Conservation (phyloP, 2,888 invertebrate species). For the Plagodis dolabraria region DNA sequence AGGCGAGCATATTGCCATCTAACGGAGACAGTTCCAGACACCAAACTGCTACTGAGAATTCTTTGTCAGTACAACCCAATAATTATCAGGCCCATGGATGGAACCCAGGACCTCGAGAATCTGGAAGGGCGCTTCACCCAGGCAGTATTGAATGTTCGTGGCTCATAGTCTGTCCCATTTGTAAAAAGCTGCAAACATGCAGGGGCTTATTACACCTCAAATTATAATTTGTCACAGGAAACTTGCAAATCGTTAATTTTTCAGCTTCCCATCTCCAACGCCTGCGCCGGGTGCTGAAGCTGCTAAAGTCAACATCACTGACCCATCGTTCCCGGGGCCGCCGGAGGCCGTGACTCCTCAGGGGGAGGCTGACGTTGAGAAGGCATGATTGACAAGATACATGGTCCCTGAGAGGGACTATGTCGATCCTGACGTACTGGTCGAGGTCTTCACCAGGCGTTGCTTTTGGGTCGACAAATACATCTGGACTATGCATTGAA, state of each 20-base stretch:
- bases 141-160: no score
- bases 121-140: no score
- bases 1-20: no score
- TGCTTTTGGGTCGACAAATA: conserved; percentile 45
- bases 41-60: no score
- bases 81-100: no score
- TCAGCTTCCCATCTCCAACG: conserved; percentile 48
- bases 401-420: conserved; percentile 32
- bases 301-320: conserved; percentile 41
- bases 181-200: no score
- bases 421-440: conserved; percentile 51
- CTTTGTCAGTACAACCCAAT: no score
- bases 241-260: conserved; percentile 28
- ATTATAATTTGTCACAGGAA: no score
- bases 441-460: conserved; percentile 50
- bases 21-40: no score
- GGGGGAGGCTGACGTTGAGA: conserved; percentile 53
- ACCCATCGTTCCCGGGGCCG: conserved; percentile 36
- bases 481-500: conserved; percentile 34
- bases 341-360: conserved; percentile 49
- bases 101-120: no score
- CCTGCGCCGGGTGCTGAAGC: conserved; percentile 45
- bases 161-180: no score
- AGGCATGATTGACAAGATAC: conserved; percentile 54
- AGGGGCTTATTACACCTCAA: no score